Conservation (phyloP, 1,140 invertebrate species). For the Cephus cinctus region DNA sequence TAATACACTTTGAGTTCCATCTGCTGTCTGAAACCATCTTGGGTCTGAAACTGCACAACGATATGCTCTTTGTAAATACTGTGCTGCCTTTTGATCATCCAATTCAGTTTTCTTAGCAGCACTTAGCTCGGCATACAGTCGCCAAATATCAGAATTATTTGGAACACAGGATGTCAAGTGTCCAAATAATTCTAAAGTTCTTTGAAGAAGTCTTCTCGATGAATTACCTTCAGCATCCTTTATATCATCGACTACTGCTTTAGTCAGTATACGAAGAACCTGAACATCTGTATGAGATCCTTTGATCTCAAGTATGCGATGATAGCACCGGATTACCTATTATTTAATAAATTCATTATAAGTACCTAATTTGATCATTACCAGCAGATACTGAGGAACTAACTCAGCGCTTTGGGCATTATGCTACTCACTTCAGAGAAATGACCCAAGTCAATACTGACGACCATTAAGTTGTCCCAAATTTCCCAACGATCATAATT, state of each 20-base stretch:
- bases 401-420: neutral
- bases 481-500: conserved; percentile 96
- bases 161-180: conserved; percentile 69
- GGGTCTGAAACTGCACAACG: conserved; percentile 61
- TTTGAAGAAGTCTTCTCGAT: conserved; percentile 60
- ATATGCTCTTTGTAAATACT: conserved; percentile 63
- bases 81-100: conserved; percentile 59
- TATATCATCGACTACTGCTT: conserved; percentile 67
- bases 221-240: conserved; percentile 60
- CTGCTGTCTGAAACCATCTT: conserved; percentile 63
- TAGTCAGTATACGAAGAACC: conserved; percentile 73
- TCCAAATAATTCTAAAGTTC: conserved; percentile 76
- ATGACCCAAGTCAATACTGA: conserved; percentile 74
- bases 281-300: conserved; percentile 77
- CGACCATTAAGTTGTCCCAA: conserved; percentile 92
- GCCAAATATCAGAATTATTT: conserved; percentile 74
- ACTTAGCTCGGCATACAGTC: conserved; percentile 74
- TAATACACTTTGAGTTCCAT: conserved; percentile 52
- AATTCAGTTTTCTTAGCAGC: conserved; percentile 44
- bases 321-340: conserved; percentile 78
- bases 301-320: conserved; percentile 82
- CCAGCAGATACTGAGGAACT: neutral
- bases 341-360: conserved; percentile 11
- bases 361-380: neutral
- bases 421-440: conserved; percentile 63